These are phyloP conservation scores for Brachionus sp. DNA, from an alignment of 1,140 invertebrate genomes.

Conservation along the genomic window DNA sequence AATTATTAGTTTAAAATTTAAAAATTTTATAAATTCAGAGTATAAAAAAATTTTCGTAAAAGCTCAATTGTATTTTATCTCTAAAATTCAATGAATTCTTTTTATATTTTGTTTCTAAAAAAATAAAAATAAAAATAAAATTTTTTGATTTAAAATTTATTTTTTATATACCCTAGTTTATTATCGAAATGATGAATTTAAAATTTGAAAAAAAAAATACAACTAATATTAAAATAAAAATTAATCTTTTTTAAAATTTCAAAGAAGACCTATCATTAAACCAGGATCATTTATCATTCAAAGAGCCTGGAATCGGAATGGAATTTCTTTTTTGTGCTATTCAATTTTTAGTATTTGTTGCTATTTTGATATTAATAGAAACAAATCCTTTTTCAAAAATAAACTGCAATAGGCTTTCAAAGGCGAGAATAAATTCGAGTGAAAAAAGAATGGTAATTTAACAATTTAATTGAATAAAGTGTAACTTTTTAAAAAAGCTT, in stretches of 20 bases:
- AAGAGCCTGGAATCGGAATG: slow-evolving; percentile 59
- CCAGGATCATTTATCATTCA: neutral
- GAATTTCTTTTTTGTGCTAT: slow-evolving; percentile 62
- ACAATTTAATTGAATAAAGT: neutral
- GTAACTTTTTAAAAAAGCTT: neutral
- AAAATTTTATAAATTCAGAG: too few species aligned
- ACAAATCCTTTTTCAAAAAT: slow-evolving; percentile 59
- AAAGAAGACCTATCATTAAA: neutral
- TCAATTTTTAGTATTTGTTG: slow-evolving; percentile 63
- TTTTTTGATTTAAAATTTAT: too few species aligned
- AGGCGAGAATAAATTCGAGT: neutral
- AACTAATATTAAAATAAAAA: too few species aligned
- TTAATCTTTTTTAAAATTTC: neutral
- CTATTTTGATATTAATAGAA: slow-evolving; percentile 62
- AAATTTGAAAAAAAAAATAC: too few species aligned
- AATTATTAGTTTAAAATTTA: too few species aligned
- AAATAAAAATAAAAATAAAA: too few species aligned
- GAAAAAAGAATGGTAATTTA: neutral
- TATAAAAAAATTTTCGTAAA: too few species aligned
- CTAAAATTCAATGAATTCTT: too few species aligned
- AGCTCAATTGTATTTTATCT: too few species aligned
- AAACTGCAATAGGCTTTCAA: neutral
- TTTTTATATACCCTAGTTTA: too few species aligned
- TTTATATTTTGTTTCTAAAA: too few species aligned
- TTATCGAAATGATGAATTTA: too few species aligned